Percentiles rank a stretch among this genome's conserved stretches.
These are phyloP conservation scores for Hyles vespertilio DNA, from an alignment of 1,140 invertebrate genomes.

Conservation along the genomic window DNA sequence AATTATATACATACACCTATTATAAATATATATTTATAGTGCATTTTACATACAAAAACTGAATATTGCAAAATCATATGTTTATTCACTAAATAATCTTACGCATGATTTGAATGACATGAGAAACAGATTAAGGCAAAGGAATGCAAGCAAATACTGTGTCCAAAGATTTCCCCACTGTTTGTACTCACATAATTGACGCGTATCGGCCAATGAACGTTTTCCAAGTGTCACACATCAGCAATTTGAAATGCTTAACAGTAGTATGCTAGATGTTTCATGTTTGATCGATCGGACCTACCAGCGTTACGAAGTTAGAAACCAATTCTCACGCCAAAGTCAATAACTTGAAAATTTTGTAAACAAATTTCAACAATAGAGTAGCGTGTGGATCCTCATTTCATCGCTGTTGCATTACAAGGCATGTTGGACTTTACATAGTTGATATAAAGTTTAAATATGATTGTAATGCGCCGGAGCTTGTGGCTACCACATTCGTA, in stretches of 20 bases:
- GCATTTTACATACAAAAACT: too few species aligned
- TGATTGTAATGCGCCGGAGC: neutral
- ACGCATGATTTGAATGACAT: too few species aligned
- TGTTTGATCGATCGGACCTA: slow-evolving; percentile 50
- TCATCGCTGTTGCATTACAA: slow-evolving; percentile 27
- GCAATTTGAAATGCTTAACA: slow-evolving; percentile 35
- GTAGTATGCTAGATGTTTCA: slow-evolving; percentile 47
- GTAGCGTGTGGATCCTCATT: slow-evolving; percentile 50
- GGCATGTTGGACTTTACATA: slow-evolving; percentile 26
- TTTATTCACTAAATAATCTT: too few species aligned
- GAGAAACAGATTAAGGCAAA: too few species aligned
- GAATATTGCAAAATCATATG: too few species aligned
- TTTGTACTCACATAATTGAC: too few species aligned
- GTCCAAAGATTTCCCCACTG: too few species aligned
- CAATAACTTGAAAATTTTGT: slow-evolving; percentile 55
- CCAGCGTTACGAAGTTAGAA: slow-evolving; percentile 61
- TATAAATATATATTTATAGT: too few species aligned
- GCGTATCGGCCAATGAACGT: too few species aligned
- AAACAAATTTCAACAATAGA: slow-evolving; percentile 60
- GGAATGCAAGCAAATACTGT: too few species aligned
- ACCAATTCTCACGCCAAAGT: slow-evolving; percentile 63
- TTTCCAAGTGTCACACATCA: slow-evolving; percentile 17
- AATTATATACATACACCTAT: too few species aligned
- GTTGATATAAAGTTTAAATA: neutral
- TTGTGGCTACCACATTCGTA: slow-evolving; percentile 40